A percentile compares a stretch with the other conserved stretches of the same genome.
Conservation (phyloP, 2,797 vertebrate species). For the Loris lydekkerianus region DNA sequence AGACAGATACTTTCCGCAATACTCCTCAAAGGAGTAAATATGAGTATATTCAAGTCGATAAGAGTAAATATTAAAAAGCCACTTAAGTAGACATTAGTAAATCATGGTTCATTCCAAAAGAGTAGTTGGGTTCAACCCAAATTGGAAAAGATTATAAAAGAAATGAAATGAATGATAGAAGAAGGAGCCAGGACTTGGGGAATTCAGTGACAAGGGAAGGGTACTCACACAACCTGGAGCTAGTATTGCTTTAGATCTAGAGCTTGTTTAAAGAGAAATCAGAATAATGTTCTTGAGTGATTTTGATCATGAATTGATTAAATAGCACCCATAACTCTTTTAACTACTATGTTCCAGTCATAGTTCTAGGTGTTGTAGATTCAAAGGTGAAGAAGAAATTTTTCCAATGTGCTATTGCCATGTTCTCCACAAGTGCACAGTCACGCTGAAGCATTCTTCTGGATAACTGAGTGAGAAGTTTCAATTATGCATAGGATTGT, state of each 20-base stretch:
- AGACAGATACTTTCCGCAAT: neutral
- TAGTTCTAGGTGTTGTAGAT: neutral
- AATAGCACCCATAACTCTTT: neutral
- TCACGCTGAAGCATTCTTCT: neutral
- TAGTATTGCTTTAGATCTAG: neutral
- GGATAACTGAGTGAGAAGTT: neutral
- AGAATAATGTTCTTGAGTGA: neutral
- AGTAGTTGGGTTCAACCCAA: neutral
- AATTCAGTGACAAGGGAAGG: neutral
- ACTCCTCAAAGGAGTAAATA: neutral
- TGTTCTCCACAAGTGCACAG: neutral
- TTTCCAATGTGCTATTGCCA: neutral
- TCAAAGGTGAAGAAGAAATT: neutral
- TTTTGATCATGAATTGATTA: neutral
- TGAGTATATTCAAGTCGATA: neutral
- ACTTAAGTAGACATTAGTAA: neutral
- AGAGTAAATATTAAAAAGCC: neutral
- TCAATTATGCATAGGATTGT: neutral
- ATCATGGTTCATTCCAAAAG: neutral
- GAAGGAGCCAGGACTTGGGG: neutral
- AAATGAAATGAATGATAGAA: neutral
- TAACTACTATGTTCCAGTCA: neutral
- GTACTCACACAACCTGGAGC: neutral
- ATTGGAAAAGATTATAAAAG: neutral
- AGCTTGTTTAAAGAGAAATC: neutral